Base-by-base conservation (phyloP, 2,113 vertebrate genomes). In the Stomatorhinus ivindoensis region DNA sequence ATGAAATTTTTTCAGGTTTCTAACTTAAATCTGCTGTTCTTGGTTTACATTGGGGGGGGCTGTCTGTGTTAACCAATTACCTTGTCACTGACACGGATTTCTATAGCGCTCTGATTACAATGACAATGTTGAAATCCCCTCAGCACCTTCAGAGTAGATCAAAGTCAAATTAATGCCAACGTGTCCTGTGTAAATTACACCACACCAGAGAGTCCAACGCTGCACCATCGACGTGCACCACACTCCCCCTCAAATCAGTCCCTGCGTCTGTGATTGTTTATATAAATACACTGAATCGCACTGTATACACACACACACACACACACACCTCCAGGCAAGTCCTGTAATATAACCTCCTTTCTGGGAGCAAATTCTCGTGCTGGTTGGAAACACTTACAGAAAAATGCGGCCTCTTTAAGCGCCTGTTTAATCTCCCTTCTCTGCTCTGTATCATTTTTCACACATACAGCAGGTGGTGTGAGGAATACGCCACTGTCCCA, bases 81-180 rank as follows among this genome's bases (percentile, higher is more conserved):
- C 86, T 53, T 58, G 89, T 87, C 69, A 55, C 69, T 82, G 89
- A 88, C 69, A 55, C 48, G 21, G 48, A 47, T 88, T 82, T 90
- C 89, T 35, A 88, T 90, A 46, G 48, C 69, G 24, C 86, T 83
- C 89, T 88, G 89, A 90, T 88, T 88, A 82, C 89, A 88, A 4
- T 88, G 86, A 88, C 89, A 88, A 82, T 88, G 89, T 58, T 80
- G 86, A 90, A 90, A 90, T 88, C 86, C 89, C 89, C 50, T 88
- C 89, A 55, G 86, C 89, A 82, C 89, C 89, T 90, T 90, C 50
- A 35, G 69, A 90, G n/a, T 73, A 90, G 89, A 90, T 90, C 89
- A 90, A 88, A 90, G 89, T 90, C 86, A 90, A 88, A 90, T 88
- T 87, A 58, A 88, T 90, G 86, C 89, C 84, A 90, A 88, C 50